Evolutionary conservation across 2,113 vertebrate species (phyloP), one percentile per base, ranked within the genome.

Genomic region (Oxygymnocypris stewartii): DNA sequence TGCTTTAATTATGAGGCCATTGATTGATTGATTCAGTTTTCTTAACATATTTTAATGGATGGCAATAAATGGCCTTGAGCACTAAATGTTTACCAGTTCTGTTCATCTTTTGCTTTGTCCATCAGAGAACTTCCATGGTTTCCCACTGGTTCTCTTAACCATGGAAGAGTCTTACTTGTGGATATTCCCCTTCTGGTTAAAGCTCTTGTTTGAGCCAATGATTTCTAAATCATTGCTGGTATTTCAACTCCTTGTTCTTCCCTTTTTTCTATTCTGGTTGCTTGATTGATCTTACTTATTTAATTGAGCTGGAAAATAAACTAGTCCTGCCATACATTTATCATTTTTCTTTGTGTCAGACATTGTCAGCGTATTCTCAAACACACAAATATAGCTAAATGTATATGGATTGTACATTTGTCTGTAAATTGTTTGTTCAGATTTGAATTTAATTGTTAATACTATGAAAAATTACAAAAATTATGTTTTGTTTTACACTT

Each of bases 171-270:
- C 42, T 82, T 57, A 74, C 74, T 42, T 79, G 79, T 37, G 51
- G 69, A 73, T 31, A 85, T 69, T 79, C n/a, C 31, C 59, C 61
- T 82, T 84, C 20, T 86, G 79, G 59, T 87, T 83, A 78, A 54
- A 90, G 91, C 92, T 94, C 92, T 93, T 90, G 54, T 88, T 93
- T 94, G 92, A 93, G 92, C 92, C 93, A 93, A 90, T 95, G 92
- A 94, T 94, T 87, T 88, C 87, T 28, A 61, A 83, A 94, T 94
- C 93, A 93, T 94, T 94, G 93, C 86, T 82, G 57, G 35, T 25
- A 76, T 77, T 84, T 67, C 51, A 75, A 25, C 40, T 61, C n/a
- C 18, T 63, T 47, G 42, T 51, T 74, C 23, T 82, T 49, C 9
- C 16, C 31, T 51, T 42, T 35, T 31, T 89, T 87, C 51, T 14